A percentile compares a stretch with the other conserved stretches of the same genome.
These are phyloP conservation scores for Melolontha melolontha DNA, from an alignment of 2,888 invertebrate genomes.

Conservation along the genomic window DNA sequence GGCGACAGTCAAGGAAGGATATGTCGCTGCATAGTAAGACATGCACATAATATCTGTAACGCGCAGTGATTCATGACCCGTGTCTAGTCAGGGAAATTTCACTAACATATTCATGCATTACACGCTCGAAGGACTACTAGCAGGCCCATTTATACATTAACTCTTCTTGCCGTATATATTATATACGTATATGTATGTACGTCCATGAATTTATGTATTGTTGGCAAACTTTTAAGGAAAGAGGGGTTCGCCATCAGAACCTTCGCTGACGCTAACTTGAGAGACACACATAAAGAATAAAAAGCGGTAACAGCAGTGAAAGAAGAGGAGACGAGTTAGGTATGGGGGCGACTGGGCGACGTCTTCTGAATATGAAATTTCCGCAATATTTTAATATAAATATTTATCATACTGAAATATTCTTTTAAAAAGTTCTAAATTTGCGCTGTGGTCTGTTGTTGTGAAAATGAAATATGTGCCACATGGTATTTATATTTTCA, in stretches of 20 bases:
- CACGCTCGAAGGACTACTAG: constrained; percentile 6
- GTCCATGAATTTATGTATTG: constrained; percentile 35
- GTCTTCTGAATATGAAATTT: constrained; percentile 37
- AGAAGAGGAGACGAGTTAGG: constrained; percentile 11
- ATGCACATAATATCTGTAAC: constrained; percentile 33
- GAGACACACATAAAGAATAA: constrained; percentile 37
- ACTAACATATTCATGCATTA: constrained; percentile 22
- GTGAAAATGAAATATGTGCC: constrained; percentile 28
- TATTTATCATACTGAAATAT: constrained; percentile 38
- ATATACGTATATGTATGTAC: constrained; percentile 12
- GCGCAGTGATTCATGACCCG: constrained; percentile 23
- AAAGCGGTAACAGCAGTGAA: constrained; percentile 22
- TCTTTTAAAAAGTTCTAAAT: constrained; percentile 37
- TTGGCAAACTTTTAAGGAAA: constrained; percentile 36
- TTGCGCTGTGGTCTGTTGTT: constrained; percentile 25
- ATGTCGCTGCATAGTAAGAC: constrained; percentile 31
- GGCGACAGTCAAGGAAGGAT: constrained; percentile 36
- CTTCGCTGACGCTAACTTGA: constrained; percentile 33
- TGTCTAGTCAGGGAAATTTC: constrained; percentile 22
- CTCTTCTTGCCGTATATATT: constrained; percentile 29
- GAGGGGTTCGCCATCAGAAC: constrained; percentile 14
- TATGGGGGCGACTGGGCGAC: constrained; percentile 26
- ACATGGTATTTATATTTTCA: constrained; percentile 24
- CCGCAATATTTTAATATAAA: constrained; percentile 39
- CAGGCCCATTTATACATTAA: constrained; percentile 33